These are phyloP conservation scores for Eonycteris spelaea DNA, from an alignment of 2,113 vertebrate species.

Conservation along the genomic window DNA sequence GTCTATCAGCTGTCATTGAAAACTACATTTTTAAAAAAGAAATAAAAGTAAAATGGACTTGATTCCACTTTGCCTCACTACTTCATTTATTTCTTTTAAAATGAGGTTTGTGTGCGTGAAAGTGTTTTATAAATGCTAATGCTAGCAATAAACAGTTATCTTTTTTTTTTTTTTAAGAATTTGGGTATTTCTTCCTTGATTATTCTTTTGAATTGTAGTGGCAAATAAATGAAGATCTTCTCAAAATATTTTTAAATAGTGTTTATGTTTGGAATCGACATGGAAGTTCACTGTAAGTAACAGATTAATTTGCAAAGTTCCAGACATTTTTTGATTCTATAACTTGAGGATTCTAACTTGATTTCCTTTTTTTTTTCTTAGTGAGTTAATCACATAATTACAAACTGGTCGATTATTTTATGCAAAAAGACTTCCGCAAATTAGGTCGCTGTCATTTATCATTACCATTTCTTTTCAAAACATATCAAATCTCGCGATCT, in stretches of 20 bases:
- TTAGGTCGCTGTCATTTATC: conserved; percentile 76
- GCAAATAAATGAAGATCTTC: background rate
- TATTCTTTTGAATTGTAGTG: background rate
- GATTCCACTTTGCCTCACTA: background rate
- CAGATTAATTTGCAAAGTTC: background rate
- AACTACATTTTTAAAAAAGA: background rate
- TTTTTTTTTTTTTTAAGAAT: background rate
- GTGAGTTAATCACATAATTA: conserved; percentile 72
- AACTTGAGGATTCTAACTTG: conserved; percentile 58
- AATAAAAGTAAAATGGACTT: background rate
- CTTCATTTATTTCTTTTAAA: background rate
- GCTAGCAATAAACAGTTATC: background rate
- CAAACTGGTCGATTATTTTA: conserved; percentile 70
- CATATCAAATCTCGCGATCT: conserved; percentile 47
- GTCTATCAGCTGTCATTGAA: background rate
- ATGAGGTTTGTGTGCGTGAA: background rate
- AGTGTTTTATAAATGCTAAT: background rate
- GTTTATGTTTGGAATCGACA: background rate
- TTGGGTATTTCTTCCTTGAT: background rate
- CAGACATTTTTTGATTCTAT: background rate
- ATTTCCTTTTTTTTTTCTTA: conserved; percentile 67
- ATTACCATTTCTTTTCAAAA: conserved; percentile 67
- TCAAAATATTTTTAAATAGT: background rate
- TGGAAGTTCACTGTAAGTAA: background rate
- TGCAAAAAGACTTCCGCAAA: conserved; percentile 67